Evolutionary conservation across 1,140 invertebrate species (phyloP).

Genomic region (Metopolophium dirhodum): DNA sequence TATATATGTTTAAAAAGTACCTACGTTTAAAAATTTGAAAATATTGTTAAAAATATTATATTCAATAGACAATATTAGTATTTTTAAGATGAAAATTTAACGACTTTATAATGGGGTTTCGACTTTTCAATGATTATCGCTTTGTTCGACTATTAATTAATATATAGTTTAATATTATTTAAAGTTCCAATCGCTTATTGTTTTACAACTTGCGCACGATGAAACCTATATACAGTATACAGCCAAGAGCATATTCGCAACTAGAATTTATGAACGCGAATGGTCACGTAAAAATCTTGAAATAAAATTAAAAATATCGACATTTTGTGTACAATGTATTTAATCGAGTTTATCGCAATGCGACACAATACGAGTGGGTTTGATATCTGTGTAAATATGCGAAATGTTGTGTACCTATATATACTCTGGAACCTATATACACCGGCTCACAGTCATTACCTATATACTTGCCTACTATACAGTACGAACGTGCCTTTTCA

Average conservation of each 20-base stretch:
- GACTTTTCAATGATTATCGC: background rate
- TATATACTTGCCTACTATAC: background rate
- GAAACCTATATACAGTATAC: too few species aligned
- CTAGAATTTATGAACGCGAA: background rate
- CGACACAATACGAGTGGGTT: background rate
- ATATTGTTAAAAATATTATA: too few species aligned
- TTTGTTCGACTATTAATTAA: background rate
- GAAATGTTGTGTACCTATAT: background rate
- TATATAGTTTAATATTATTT: background rate
- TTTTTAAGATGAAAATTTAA: background rate
- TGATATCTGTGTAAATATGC: background rate
- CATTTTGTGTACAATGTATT: background rate
- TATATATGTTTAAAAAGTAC: too few species aligned
- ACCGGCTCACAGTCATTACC: background rate
- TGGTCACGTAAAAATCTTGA: background rate
- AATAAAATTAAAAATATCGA: background rate
- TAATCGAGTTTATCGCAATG: background rate
- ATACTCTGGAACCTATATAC: background rate
- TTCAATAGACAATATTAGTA: too few species aligned
- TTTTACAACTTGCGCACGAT: background rate
- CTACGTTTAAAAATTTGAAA: too few species aligned
- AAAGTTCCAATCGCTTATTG: background rate
- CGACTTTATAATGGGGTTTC: background rate
- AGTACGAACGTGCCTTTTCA: background rate
- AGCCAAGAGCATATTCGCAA: background rate